Base-by-base conservation (phyloP, 2,888 invertebrate species). In the Diplolepis rosae region DNA sequence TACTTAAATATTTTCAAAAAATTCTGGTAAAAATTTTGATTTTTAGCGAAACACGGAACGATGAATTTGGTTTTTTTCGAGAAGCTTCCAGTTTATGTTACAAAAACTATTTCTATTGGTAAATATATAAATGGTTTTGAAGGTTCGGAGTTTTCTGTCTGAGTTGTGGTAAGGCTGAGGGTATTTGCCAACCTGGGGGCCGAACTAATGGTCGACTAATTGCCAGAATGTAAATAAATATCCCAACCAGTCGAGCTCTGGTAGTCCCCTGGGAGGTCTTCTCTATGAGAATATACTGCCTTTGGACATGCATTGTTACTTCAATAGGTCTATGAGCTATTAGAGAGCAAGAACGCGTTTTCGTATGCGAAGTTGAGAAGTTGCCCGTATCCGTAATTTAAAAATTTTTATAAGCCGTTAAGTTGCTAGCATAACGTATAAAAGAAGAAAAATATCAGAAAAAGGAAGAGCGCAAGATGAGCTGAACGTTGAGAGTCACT, bases 221-320 rank as follows among this genome's bases (percentile, higher is more conserved):
- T 88, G 86, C 83, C 81, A 78, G 81, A 88, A 88, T 87, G 86
- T 86, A 87, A 88, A 88, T 88, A 87, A 88, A 88, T 88, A 88
- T 86, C 84, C 85, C 74, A 80, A 76, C 80, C 80, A 77, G 78
- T 75, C 79, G 76, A 77, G 82, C 79, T 71, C 81, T 76, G 73
- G 72, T 74, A 72, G 71, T 72, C 71, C 79, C 82, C 80, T 76
- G 80, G 85, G 80, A 77, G 79, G 78, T 77, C 74, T 79, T 75
- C 79, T 76, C 79, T 84, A 87, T 88, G 87, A 87, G 83, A 82
- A 88, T 87, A 84, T 86, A 87, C 83, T 83, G 84, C 83, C 82
- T 82, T 84, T 77, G 82, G 82, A 85, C 87, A 87, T 85, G 85
- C 87, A 85, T 84, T 81, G 82, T 80, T 82, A 84, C 85, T 85